Evolutionary conservation across 1,140 invertebrate species (phyloP), one percentile per base, ranked within the genome.

Genomic region (Anthonomus grandis): DNA sequence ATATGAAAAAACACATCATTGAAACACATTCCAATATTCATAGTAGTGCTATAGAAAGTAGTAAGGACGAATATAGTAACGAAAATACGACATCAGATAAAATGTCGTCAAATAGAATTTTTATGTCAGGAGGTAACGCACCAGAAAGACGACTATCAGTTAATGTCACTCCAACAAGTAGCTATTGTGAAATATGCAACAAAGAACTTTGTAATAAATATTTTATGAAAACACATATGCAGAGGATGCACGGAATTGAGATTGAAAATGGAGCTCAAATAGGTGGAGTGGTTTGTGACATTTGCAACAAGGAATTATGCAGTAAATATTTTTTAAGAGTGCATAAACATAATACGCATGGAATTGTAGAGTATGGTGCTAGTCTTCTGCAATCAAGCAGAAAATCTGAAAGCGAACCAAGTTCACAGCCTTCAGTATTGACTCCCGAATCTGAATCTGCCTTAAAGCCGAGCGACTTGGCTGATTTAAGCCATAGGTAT

Each of bases 181-280:
- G 94, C 67, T 97, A 95, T 69, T 99, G 97, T 75, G 95, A 98
- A 72, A 96, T 99, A 55, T 99, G 97, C 76, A 98, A 98, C 76
- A 99, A 99, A 78, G 95, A 98, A 74, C 75, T 98, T 24, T 99
- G 97, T 77, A 99, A 99, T 78, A 99, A 99, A 74, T 99, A 99
- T 70, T 99, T 99, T 72, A 94, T 99, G 87, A 95, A 97, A 72
- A 98, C 95, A 0, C 97, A 99, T 77, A 99, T 99, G 93, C 88
- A 98, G 65, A 89, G 97, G 72, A 97, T 98, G 90, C 97, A 99
- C 74, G 95, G 95, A 12, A 96, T 99, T 53, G 92, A 95, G 69
- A 89, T 97, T 34, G 92, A 95, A 74, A 91, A 90, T 67, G 90
- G 89, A 0, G 87, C 90, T 0, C 91, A 92, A 70, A 87, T 94